Percentiles rank a stretch among this genome's conserved stretches.
Evolutionary conservation across 2,113 vertebrate species (phyloP).

Genomic region (Pristiophorus japonicus): DNA sequence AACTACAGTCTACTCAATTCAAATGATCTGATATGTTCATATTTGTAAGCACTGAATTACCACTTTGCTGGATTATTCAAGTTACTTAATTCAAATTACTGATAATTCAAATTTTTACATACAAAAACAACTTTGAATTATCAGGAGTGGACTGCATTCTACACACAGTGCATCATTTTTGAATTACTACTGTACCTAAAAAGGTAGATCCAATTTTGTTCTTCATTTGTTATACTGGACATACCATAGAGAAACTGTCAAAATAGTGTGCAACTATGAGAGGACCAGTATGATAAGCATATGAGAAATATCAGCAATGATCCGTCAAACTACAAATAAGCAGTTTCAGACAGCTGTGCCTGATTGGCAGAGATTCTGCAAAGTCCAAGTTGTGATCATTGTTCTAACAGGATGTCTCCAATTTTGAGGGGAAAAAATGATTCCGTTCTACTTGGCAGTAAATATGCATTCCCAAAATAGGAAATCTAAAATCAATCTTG

Average conservation of each 20-base stretch:
- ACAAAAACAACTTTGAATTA: neutral
- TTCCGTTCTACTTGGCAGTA: too few relatives aligned
- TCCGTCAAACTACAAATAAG: neutral
- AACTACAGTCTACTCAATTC: too few relatives aligned
- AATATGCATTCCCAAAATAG: too few relatives aligned
- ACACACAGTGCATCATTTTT: neutral
- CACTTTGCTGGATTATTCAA: neutral
- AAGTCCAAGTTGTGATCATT: too few relatives aligned
- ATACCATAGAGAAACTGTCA: neutral
- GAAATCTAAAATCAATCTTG: neutral
- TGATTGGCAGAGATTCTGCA: too few relatives aligned
- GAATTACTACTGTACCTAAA: neutral
- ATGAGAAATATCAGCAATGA: neutral
- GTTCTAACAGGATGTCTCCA: too few relatives aligned
- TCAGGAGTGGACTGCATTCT: neutral
- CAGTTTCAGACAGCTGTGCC: too few relatives aligned
- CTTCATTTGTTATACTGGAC: neutral
- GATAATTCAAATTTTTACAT: neutral
- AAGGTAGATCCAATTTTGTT: neutral
- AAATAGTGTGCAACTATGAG: neutral
- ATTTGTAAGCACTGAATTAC: neutral
- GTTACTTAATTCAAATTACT: neutral
- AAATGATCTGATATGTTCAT: too few relatives aligned
- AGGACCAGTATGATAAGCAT: neutral
- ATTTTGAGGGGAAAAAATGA: too few relatives aligned